Conservation (phyloP, 2,113 vertebrate species). For the Lycaon pictus region DNA sequence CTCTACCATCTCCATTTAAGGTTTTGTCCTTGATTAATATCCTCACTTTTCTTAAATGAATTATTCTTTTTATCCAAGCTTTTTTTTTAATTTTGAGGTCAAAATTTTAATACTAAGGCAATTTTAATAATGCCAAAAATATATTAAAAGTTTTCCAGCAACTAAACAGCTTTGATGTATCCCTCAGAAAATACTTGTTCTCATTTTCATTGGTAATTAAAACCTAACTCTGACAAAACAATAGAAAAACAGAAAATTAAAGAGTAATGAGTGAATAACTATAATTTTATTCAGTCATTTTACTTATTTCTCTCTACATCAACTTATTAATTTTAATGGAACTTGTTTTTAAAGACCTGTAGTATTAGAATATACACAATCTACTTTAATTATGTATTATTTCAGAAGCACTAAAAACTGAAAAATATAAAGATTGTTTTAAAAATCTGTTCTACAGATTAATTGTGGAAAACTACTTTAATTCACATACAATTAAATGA, state of each 20-base stretch:
- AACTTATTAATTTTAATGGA: slow-evolving; percentile 48
- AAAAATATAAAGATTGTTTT: background rate
- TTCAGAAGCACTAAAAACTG: slow-evolving; percentile 7
- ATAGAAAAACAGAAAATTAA: background rate
- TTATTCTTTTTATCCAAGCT: background rate
- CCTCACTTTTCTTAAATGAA: background rate
- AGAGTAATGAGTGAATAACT: background rate
- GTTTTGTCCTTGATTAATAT: background rate
- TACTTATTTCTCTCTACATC: background rate
- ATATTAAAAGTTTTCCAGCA: background rate
- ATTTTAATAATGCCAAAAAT: background rate
- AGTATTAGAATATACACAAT: background rate
- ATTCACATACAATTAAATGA: background rate
- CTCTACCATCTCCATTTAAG: background rate
- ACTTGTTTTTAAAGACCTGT: slow-evolving; percentile 1
- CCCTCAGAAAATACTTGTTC: background rate
- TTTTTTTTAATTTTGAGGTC: background rate
- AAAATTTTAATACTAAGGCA: background rate
- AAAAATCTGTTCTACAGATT: slow-evolving; percentile 23
- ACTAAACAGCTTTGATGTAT: background rate
- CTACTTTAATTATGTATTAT: slow-evolving; percentile 17
- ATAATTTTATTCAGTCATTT: background rate
- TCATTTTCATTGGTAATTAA: slow-evolving; percentile 1
- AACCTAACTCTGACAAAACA: background rate
- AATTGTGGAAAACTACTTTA: background rate